These are phyloP conservation scores for Urocitellus parryii DNA, from an alignment of 2,113 vertebrate genomes.

Conservation along the genomic window DNA sequence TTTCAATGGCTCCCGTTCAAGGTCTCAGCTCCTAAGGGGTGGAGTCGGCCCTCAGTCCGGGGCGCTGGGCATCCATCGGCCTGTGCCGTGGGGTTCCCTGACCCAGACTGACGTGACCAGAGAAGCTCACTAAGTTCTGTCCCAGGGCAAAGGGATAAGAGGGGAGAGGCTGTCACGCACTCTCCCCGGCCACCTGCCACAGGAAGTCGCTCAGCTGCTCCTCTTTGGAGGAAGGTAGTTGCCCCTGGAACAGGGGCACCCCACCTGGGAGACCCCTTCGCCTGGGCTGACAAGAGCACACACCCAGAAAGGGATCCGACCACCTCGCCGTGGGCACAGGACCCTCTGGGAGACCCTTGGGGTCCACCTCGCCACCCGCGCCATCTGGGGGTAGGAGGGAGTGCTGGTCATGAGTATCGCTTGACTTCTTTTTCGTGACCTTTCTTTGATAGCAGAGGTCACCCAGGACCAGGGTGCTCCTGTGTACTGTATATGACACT, in stretches of 20 bases:
- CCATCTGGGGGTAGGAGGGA: conserved; percentile 46
- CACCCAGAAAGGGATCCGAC: neutral
- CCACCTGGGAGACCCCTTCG: neutral
- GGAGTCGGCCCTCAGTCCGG: neutral
- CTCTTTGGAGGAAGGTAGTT: neutral
- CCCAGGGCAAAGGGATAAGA: neutral
- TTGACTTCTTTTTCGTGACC: conserved; percentile 82
- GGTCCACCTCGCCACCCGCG: conserved; percentile 76
- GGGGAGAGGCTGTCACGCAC: neutral
- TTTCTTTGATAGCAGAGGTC: conserved; percentile 80
- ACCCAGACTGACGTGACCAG: neutral
- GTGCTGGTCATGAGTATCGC: conserved; percentile 69
- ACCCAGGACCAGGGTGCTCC: conserved; percentile 74
- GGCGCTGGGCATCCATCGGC: neutral
- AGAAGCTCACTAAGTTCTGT: too few species aligned
- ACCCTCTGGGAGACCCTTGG: conserved; percentile 7
- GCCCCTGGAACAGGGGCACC: neutral
- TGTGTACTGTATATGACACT: conserved; percentile 77
- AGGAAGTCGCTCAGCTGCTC: neutral
- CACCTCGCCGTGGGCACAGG: neutral
- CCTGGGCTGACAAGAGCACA: neutral
- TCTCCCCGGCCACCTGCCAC: neutral
- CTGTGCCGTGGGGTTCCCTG: accelerated
- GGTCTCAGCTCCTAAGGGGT: neutral
- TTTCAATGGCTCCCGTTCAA: neutral